These are phyloP conservation scores for Scophthalmus maximus DNA, from an alignment of 2,113 vertebrate species.

Conservation along the genomic window DNA sequence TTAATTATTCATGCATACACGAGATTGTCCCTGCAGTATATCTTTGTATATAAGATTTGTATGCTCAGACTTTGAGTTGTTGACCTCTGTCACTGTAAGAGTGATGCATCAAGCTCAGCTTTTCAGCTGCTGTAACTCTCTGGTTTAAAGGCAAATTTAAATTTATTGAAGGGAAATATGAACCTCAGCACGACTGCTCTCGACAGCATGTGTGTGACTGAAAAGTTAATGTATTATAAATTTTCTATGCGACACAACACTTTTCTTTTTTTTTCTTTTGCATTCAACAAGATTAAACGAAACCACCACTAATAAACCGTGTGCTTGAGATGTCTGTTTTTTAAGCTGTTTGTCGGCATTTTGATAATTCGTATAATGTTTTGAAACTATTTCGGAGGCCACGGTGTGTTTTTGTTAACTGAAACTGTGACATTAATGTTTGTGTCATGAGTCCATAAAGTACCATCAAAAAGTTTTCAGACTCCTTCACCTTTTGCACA, in stretches of 20 bases:
- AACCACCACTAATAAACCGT: constrained; percentile 11
- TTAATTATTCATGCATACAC: constrained; percentile 30
- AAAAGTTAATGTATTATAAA: constrained; percentile 19
- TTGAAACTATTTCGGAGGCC: not conserved
- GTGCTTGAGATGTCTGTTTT: constrained; percentile 11
- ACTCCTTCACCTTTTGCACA: too few species aligned
- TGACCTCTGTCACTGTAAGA: constrained; percentile 7
- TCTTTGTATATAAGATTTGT: constrained; percentile 28
- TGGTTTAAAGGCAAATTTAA: constrained; percentile 24
- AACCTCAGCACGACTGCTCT: constrained; percentile 5
- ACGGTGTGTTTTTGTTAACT: not conserved
- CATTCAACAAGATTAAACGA: constrained; percentile 43
- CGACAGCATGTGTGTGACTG: constrained; percentile 36
- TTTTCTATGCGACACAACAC: constrained; percentile 41
- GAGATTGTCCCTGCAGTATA: constrained; percentile 40
- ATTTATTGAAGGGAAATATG: constrained; percentile 23
- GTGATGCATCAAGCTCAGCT: not conserved
- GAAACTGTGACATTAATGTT: not conserved
- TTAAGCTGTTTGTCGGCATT: not conserved
- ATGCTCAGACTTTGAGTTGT: constrained; percentile 20
- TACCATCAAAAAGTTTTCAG: too few species aligned
- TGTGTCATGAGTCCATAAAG: too few species aligned
- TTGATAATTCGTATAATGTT: not conserved
- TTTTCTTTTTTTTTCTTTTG: constrained; percentile 32
- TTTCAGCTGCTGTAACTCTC: constrained; percentile 4